Conservation (phyloP, 1,140 invertebrate genomes). For the Physella acuta region DNA sequence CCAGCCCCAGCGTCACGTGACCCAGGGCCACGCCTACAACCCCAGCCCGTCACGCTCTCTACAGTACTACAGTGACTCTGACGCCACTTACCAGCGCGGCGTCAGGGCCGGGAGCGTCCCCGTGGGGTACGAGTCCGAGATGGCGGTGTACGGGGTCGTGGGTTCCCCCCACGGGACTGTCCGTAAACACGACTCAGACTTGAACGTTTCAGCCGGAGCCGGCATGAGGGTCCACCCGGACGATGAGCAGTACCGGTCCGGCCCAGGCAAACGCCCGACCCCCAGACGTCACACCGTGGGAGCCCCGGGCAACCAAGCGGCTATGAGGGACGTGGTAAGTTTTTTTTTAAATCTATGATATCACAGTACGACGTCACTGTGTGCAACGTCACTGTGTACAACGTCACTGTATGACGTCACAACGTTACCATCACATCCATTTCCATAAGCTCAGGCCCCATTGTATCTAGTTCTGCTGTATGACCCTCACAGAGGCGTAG, state of each 20-base stretch:
- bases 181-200: background rate
- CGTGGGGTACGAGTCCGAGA: slow-evolving; percentile 13
- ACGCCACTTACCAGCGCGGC: background rate
- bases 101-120: slow-evolving; percentile 8
- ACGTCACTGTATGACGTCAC: too few species aligned
- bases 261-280: slow-evolving; percentile 1
- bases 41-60: background rate
- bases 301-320: background rate
- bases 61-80: background rate
- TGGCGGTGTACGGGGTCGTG: background rate
- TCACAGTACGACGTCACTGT: too few species aligned
- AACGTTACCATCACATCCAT: too few species aligned
- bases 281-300: slow-evolving; percentile 16
- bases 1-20: background rate
- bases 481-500: too few species aligned
- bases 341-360: too few species aligned
- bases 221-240: slow-evolving; percentile 2
- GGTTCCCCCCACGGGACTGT: background rate
- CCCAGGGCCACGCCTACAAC: background rate
- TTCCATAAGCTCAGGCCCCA: too few species aligned
- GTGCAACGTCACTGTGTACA: too few species aligned
- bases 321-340: background rate
- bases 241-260: slow-evolving; percentile 15
- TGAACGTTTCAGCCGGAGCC: background rate
- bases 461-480: too few species aligned